A percentile compares a stretch with the other conserved stretches of the same genome.
Evolutionary conservation across 1,140 invertebrate genomes (phyloP).

Genomic region (Drosophila littoralis): DNA sequence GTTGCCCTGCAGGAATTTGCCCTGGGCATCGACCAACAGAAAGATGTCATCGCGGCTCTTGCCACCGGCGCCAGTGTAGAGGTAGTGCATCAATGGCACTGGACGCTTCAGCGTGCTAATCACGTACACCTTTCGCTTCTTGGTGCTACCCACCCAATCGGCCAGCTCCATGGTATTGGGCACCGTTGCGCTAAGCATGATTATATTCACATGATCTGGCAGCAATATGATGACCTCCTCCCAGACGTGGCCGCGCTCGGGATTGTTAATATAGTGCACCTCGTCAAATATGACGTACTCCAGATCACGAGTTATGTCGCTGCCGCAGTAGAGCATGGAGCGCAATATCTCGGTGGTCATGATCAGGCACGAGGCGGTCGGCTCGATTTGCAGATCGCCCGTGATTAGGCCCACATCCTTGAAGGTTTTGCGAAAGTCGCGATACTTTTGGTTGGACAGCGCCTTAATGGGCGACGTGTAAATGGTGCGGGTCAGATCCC

Average conservation of each 20-base stretch:
- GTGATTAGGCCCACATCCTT: conserved; percentile 97
- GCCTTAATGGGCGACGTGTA: conserved; percentile 99
- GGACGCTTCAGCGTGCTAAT: conserved; percentile 97
- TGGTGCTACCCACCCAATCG: conserved; percentile 98
- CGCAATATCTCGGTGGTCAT: conserved; percentile 99
- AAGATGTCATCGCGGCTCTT: conserved; percentile 93
- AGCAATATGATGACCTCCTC: conserved; percentile 99
- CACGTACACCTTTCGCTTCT: conserved; percentile 96
- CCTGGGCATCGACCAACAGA: conserved; percentile 92
- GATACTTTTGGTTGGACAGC: conserved; percentile 99
- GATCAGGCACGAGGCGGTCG: conserved; percentile 96
- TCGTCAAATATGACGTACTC: conserved; percentile 99
- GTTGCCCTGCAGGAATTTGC: conserved; percentile 89
- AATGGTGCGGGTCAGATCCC: conserved; percentile 97
- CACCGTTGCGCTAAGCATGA: conserved; percentile 99
- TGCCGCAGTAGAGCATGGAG: conserved; percentile 98
- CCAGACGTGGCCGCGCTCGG: conserved; percentile 99
- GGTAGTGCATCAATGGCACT: conserved; percentile 96
- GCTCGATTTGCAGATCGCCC: conserved; percentile 98
- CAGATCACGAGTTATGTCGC: conserved; percentile 96
- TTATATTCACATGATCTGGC: conserved; percentile 96
- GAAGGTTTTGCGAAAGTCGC: conserved; percentile 97
- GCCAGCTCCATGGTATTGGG: conserved; percentile 98
- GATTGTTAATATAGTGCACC: conserved; percentile 99
- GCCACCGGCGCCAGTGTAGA: conserved; percentile 93